Evolutionary conservation across 2,888 invertebrate species (phyloP), one percentile per base, ranked within the genome.

Genomic region (Ichneumoninae sp.): DNA sequence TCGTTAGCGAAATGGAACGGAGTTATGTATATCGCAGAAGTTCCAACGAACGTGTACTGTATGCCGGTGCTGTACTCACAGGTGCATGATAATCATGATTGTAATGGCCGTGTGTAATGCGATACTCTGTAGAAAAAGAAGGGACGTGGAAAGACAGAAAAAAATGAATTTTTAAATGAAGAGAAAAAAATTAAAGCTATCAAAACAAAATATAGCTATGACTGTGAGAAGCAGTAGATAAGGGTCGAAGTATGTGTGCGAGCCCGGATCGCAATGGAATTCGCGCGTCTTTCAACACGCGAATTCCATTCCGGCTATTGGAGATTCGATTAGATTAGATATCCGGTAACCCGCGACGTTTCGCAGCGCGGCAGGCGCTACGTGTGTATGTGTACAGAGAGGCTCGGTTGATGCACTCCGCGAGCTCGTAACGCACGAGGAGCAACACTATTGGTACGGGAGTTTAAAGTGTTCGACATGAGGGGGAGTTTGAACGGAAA

Each of bases 1-100:
- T 84, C 84, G 84, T 84, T 84, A 84, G 84, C 74, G 78, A 81
- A 81, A 84, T 81, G 81, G 69, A 84, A 74, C 84, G 74, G 80
- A 84, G 84, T 84, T 84, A 78, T 84, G 81, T 60, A 54, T 50
- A 71, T 68, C 62, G 40, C 70, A 22, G 74, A 22, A 57, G 57
- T 57, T 57, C 3, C 47, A 13, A 19, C 62, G 47, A 50, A 50
- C n/a, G 47, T 65, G 13, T 33, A 33, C 40, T 26, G 50, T 30
- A 60, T 26, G 50, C 26, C 50, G 65, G 78, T 40, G 52, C 57
- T 68, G 62, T 77, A 66, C 71, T 68, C 77, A 76, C 84, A 81
- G 84, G 81, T 84, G 84, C 81, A 78, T 50, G 81, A 81, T 81
- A 75, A 84, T 84, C 84, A 65, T 65, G 74, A 81, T 84, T 81